A percentile compares a stretch with the other conserved stretches of the same genome.
phyloP scores from a whole-genome alignment of 1,140 invertebrate species.

The Zaprionus ornatus region DNA sequence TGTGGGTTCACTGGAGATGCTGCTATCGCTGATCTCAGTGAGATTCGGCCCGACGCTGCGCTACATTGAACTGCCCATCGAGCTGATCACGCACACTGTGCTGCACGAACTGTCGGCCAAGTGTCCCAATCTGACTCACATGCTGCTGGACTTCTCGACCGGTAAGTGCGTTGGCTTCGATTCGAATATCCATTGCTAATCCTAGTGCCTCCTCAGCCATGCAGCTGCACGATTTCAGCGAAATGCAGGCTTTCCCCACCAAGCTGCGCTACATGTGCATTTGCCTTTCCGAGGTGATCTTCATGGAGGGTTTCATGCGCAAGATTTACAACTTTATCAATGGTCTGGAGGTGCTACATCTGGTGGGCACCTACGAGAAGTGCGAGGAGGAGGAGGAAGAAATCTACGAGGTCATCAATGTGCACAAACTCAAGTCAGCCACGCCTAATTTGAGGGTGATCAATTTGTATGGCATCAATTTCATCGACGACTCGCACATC shows the following conservation, averaged over 20 bases:
- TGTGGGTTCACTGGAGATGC: slow-evolving; percentile 90
- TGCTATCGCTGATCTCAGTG: slow-evolving; percentile 93
- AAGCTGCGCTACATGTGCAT: slow-evolving; percentile 98
- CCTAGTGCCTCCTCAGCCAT: slow-evolving; percentile 88
- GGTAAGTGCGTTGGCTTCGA: slow-evolving; percentile 70
- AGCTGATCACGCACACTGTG: slow-evolving; percentile 98
- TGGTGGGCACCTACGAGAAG: slow-evolving; percentile 99
- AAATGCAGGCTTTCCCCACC: slow-evolving; percentile 99
- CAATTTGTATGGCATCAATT: slow-evolving; percentile 98
- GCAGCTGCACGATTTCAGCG: slow-evolving; percentile 99
- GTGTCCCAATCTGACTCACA: slow-evolving; percentile 98
- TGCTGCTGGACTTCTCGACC: slow-evolving; percentile 98
- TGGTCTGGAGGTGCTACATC: slow-evolving; percentile 98
- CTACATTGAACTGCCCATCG: slow-evolving; percentile 98
- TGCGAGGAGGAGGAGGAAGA: slow-evolving; percentile 99
- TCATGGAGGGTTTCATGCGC: slow-evolving; percentile 99
- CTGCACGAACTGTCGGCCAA: slow-evolving; percentile 98
- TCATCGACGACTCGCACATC: slow-evolving; percentile 99
- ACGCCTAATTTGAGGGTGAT: slow-evolving; percentile 97
- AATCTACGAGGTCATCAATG: slow-evolving; percentile 99
- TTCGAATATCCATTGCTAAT: not conserved
- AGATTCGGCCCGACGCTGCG: slow-evolving; percentile 95
- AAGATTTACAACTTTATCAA: slow-evolving; percentile 99
- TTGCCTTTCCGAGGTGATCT: slow-evolving; percentile 99
- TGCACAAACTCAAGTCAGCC: slow-evolving; percentile 98